These are phyloP conservation scores for Rhinolophus sinicus DNA, from an alignment of 2,113 vertebrate genomes.

Conservation along the genomic window DNA sequence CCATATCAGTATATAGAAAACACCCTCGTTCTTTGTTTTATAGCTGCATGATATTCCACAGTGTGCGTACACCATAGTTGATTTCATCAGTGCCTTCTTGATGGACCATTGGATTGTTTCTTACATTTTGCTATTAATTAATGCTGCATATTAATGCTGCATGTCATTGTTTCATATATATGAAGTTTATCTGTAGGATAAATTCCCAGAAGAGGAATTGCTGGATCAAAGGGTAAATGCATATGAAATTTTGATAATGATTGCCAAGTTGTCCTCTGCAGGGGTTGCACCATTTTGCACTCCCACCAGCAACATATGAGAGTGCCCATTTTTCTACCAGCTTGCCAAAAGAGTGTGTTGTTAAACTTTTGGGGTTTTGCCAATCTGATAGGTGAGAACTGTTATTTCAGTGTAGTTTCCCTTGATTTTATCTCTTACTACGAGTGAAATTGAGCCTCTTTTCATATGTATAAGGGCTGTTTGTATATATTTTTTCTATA, in stretches of 20 bases:
- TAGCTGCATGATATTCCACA: neutral
- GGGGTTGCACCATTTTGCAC: conserved; percentile 41
- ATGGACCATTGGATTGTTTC: neutral
- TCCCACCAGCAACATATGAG: conserved; percentile 27
- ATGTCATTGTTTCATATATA: neutral
- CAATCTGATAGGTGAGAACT: conserved; percentile 63
- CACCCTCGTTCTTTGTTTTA: neutral
- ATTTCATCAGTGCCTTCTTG: neutral
- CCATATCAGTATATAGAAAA: neutral
- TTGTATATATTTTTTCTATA: neutral
- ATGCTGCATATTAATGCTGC: neutral
- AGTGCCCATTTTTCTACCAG: neutral
- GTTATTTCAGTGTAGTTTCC: conserved; percentile 31
- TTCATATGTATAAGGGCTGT: neutral
- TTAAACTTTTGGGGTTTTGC: conserved; percentile 64
- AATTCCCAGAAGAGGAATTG: conserved; percentile 60
- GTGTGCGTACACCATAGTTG: neutral
- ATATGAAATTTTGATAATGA: conserved; percentile 48
- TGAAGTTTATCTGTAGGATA: neutral
- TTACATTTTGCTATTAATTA: neutral
- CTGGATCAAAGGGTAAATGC: conserved; percentile 72
- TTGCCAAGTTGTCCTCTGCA: conserved; percentile 59
- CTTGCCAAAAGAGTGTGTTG: conserved; percentile 61
- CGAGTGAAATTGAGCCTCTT: conserved; percentile 33
- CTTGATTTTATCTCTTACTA: conserved; percentile 7